Evolutionary conservation across 2,888 invertebrate species (phyloP).

Genomic region (Unio delphinus): DNA sequence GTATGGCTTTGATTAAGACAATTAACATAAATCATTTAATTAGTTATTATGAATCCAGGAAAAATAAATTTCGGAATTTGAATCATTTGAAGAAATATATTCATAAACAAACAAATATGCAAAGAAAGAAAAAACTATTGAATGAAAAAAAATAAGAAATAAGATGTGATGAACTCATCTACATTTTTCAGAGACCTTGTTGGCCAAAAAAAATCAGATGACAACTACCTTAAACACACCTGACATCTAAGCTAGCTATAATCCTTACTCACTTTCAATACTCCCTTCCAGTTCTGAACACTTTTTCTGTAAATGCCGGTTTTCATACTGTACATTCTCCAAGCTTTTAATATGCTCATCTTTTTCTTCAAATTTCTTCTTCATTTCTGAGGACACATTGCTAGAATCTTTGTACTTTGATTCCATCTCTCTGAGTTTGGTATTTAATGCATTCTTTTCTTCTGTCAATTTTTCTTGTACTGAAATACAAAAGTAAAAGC

Average conservation of each 20-base stretch:
- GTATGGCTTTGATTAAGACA: too few relatives aligned
- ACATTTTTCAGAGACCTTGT: too few relatives aligned
- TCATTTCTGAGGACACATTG: conserved; percentile 32
- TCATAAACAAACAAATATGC: background rate
- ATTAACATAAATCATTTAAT: too few relatives aligned
- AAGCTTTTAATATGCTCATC: conserved; percentile 36
- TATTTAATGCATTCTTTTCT: conserved; percentile 31
- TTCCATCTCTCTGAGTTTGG: conserved; percentile 28
- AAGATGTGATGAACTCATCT: too few relatives aligned
- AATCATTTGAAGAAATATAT: background rate
- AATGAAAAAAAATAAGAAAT: too few relatives aligned
- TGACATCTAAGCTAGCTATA: background rate
- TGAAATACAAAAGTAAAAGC: background rate
- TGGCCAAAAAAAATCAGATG: too few relatives aligned
- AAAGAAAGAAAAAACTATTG: too few relatives aligned
- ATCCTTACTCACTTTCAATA: background rate
- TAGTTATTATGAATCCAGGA: background rate
- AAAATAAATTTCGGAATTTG: background rate
- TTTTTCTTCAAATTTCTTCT: conserved; percentile 29
- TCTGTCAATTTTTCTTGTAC: conserved; percentile 3
- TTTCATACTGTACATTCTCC: conserved; percentile 32
- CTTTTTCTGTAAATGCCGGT: conserved; percentile 36
- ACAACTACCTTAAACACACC: background rate
- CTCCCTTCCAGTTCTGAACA: conserved; percentile 29
- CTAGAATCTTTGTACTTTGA: conserved; percentile 19